phyloP scores from a whole-genome alignment of 2,888 invertebrate genomes.

The Caenorhabditis sulstoni region DNA sequence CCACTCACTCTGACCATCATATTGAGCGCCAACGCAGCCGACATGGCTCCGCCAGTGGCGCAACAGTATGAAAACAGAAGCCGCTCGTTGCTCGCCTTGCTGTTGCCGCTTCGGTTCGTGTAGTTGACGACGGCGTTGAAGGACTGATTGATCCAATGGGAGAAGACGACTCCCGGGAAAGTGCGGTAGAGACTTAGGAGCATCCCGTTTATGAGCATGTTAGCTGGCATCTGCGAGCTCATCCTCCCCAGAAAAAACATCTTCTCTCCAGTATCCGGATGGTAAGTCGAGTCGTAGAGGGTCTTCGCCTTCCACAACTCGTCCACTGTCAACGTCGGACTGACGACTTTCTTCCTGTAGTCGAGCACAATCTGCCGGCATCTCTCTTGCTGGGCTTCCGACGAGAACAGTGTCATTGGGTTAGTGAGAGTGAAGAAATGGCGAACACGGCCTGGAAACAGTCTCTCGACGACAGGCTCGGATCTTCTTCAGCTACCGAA shows the following conservation, averaged over 20 bases:
- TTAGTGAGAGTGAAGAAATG: slow-evolving; percentile 95
- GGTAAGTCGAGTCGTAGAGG: slow-evolving; percentile 97
- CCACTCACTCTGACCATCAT: slow-evolving; percentile 81
- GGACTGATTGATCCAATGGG: slow-evolving; percentile 88
- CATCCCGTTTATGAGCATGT: slow-evolving; percentile 94
- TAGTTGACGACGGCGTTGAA: slow-evolving; percentile 99
- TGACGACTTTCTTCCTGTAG: slow-evolving; percentile 85
- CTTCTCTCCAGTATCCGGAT: slow-evolving; percentile 97
- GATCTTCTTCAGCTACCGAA: slow-evolving; percentile 83
- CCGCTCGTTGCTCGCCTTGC: slow-evolving; percentile 83
- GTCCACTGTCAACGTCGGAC: slow-evolving; percentile 86
- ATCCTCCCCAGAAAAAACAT: slow-evolving; percentile 93
- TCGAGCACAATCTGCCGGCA: slow-evolving; percentile 88
- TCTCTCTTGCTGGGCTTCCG: slow-evolving; percentile 86
- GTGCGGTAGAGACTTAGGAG: slow-evolving; percentile 97
- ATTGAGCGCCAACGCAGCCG: slow-evolving; percentile 65
- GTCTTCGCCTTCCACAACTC: slow-evolving; percentile 93
- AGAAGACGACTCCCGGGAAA: slow-evolving; percentile 92
- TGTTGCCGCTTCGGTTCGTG: slow-evolving; percentile 87
- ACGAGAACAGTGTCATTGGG: slow-evolving; percentile 90
- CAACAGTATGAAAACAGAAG: slow-evolving; percentile 80
- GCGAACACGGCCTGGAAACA: slow-evolving; percentile 86
- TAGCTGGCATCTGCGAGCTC: slow-evolving; percentile 89
- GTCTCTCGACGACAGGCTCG: too few species aligned
- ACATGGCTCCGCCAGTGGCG: slow-evolving; percentile 68